These are phyloP conservation scores for Eolophus roseicapilla DNA, from an alignment of 2,113 vertebrate genomes.

Conservation along the genomic window DNA sequence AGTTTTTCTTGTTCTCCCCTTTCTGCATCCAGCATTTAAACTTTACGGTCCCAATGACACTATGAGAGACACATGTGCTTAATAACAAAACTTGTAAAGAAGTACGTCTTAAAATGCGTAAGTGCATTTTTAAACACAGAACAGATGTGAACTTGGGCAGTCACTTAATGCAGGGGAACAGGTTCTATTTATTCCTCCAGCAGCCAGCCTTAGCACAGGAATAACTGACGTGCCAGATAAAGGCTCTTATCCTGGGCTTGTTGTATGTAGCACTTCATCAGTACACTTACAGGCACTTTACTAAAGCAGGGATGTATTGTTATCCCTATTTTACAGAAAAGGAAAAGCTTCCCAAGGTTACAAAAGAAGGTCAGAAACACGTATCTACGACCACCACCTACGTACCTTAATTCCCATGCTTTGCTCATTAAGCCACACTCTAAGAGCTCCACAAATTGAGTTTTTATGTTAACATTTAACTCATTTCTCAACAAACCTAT, in stretches of 20 bases:
- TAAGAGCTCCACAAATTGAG: neutral
- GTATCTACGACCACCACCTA: neutral
- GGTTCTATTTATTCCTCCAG: slow-evolving; percentile 48
- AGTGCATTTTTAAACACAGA: slow-evolving; percentile 25
- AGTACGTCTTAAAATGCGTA: slow-evolving; percentile 17
- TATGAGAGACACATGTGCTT: slow-evolving; percentile 28
- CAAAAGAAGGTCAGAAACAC: neutral
- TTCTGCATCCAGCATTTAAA: slow-evolving; percentile 1
- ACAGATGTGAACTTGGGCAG: neutral
- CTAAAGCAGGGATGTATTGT: neutral
- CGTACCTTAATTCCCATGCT: neutral
- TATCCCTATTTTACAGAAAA: neutral
- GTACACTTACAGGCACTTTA: slow-evolving; percentile 2
- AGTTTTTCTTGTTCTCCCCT: slow-evolving; percentile 27
- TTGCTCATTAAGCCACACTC: neutral
- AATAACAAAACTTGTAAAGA: slow-evolving; percentile 31
- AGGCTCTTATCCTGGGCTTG: slow-evolving; percentile 25
- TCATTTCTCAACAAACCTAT: neutral
- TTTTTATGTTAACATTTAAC: neutral
- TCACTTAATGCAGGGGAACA: neutral
- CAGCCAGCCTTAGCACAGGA: slow-evolving; percentile 4
- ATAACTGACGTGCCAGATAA: neutral
- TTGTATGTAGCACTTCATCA: slow-evolving; percentile 13
- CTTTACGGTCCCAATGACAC: neutral
- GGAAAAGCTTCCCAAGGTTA: slow-evolving; percentile 32